Base-by-base conservation (phyloP, 2,113 vertebrate species). In the Nothoprocta perdicaria region DNA sequence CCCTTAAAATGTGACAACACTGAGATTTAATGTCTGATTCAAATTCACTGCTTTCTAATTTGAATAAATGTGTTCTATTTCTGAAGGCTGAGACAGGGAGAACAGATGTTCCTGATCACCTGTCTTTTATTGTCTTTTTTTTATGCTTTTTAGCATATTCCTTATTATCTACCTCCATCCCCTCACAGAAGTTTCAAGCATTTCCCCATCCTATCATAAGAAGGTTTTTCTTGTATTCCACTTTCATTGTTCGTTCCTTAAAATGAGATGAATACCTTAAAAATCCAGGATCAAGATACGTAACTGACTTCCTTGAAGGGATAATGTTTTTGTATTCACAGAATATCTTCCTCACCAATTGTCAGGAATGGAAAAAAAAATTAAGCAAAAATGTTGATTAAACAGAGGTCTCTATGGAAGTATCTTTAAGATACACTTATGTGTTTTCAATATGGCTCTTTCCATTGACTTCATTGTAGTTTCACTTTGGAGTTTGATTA, bases 1-100 rank as follows among this genome's bases (percentile, higher is more conserved):
- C 10, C 19, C 8, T 14, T 18, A 41, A 83, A 10, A 35, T 60
- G 4, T 6, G 6, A 15, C 43, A 9, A 27, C 0, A 0, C 14
- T 55, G 38, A 76, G 13, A 29, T 87, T 87, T 80, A 50, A 76
- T 52, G 22, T 78, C 46, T 19, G 38, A 3, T 66, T 29, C 66
- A 12, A 71, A n/a, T 65, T 63, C 50, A 40, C 3, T 48, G 13
- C 6, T 6, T 88, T 81, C 17, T 61, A 57, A 60, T 67, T 72
- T 72, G 74, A 79, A 86, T 16, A 71, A 68, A 60, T 14, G 3
- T 45, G 12, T 63, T 6, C 16, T 62, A 1, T 72, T 92, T 88
- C 71, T 61, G 48, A 61, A 78, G 6, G 4, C 40, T 9, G n/a
- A 5, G 8, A 3, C 24, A 67, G 26, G 19, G 19, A 87, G 6